phyloP scores from a whole-genome alignment of 2,797 vertebrate species.

The Propithecus deckenii region DNA sequence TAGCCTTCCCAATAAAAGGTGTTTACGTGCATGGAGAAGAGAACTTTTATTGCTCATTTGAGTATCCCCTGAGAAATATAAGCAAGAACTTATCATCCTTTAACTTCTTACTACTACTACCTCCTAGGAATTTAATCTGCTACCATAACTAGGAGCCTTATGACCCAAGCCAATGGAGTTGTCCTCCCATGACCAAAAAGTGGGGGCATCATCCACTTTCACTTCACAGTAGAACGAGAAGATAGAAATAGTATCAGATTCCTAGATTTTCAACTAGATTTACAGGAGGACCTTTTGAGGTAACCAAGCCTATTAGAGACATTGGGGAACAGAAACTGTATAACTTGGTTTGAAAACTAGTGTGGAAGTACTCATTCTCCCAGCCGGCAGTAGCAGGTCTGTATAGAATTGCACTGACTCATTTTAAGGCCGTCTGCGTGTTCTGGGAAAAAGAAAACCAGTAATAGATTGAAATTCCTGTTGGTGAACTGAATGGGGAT shows the following conservation, averaged over 20 bases:
- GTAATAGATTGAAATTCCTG: neutral
- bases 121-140: neutral
- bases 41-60: neutral
- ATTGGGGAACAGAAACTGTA: neutral
- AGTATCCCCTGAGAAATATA: neutral
- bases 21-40: neutral
- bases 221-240: neutral
- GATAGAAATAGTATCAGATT: neutral
- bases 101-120: neutral
- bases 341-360: neutral
- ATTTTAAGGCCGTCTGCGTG: neutral
- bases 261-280: neutral
- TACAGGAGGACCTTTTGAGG: neutral
- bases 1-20: neutral
- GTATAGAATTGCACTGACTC: neutral
- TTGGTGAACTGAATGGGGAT: neutral
- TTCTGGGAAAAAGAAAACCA: neutral
- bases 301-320: neutral
- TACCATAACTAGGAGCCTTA: neutral
- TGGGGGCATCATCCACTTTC: too few species aligned
- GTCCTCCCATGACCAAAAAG: too few species aligned
- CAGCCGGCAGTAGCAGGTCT: neutral
- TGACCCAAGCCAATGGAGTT: neutral
- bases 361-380: neutral
- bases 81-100: neutral